Conservation (phyloP, 2,797 vertebrate species). For the Phylloscopus collybita region DNA sequence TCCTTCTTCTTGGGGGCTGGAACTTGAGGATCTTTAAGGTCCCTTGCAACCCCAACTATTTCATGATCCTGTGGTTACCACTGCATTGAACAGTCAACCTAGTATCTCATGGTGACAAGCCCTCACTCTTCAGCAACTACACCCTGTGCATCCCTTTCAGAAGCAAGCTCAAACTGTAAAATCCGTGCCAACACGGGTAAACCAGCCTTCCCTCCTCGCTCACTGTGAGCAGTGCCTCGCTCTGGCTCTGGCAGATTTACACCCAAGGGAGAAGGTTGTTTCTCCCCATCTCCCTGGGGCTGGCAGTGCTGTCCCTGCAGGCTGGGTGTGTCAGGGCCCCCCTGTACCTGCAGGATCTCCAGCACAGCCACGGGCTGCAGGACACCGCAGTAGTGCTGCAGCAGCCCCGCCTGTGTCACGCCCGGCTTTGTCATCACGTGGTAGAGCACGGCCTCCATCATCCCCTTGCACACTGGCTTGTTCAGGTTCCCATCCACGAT, state of each 20-base stretch:
- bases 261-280: not conserved
- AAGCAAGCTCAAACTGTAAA: not conserved
- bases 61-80: not conserved
- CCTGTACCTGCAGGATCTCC: constrained; percentile 89
- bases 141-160: not conserved
- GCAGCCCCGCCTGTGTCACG: constrained; percentile 78
- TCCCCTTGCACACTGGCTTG: constrained; percentile 89
- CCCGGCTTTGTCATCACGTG: constrained; percentile 92
- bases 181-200: not conserved
- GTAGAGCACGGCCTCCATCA: constrained; percentile 91
- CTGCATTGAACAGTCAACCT: not conserved
- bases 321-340: not conserved
- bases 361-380: constrained; percentile 87
- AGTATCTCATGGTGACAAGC: not conserved
- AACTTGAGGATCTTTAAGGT: not conserved
- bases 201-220: not conserved
- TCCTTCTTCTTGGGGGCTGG: not conserved
- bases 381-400: constrained; percentile 85
- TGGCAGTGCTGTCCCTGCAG: not conserved
- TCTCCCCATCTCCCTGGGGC: not conserved
- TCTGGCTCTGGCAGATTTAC: not conserved
- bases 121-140: not conserved
- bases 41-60: not conserved
- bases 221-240: accelerated
- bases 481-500: constrained; percentile 91